Conservation (phyloP, 1,140 invertebrate genomes). For the Eumaeus atala region DNA sequence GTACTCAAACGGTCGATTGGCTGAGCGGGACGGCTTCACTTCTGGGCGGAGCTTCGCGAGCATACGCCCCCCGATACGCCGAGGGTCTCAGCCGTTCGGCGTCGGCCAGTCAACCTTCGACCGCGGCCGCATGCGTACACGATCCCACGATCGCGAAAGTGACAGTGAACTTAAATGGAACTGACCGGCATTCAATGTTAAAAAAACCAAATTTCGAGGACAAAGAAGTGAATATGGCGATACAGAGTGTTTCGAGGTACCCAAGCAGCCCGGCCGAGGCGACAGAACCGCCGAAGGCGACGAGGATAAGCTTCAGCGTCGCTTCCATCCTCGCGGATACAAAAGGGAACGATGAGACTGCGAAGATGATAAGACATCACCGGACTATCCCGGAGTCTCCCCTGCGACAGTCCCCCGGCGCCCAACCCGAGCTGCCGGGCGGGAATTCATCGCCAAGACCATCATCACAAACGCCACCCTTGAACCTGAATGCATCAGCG, state of each 20-base stretch:
- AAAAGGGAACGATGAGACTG: conserved; percentile 66
- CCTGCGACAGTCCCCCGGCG: conserved; percentile 57
- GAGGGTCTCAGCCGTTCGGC: conserved; percentile 34
- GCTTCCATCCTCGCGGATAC: conserved; percentile 80
- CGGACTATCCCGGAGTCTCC: conserved; percentile 65
- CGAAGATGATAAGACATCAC: conserved; percentile 67
- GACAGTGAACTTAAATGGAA: conserved; percentile 66
- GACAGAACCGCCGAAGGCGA: conserved; percentile 73
- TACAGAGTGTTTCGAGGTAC: conserved; percentile 70
- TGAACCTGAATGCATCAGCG: conserved; percentile 54
- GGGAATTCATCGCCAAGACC: conserved; percentile 53
- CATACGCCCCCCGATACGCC: conserved; percentile 37
- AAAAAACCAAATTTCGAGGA: conserved; percentile 66
- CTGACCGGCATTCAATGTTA: conserved; percentile 68
- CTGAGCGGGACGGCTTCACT: conserved; percentile 47
- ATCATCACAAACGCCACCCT: conserved; percentile 50
- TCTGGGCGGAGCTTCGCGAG: conserved; percentile 27
- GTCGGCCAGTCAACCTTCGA: conserved; percentile 61
- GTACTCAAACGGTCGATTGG: conserved; percentile 60
- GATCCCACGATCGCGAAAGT: conserved; percentile 52
- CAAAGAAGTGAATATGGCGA: conserved; percentile 74
- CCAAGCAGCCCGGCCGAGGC: conserved; percentile 72
- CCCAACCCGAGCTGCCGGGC: conserved; percentile 64
- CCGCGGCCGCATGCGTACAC: conserved; percentile 69
- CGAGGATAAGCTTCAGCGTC: conserved; percentile 81